A percentile compares a stretch with the other conserved stretches of the same genome.
Evolutionary conservation across 2,113 vertebrate species (phyloP).

Genomic region (Gopherus flavomarginatus): DNA sequence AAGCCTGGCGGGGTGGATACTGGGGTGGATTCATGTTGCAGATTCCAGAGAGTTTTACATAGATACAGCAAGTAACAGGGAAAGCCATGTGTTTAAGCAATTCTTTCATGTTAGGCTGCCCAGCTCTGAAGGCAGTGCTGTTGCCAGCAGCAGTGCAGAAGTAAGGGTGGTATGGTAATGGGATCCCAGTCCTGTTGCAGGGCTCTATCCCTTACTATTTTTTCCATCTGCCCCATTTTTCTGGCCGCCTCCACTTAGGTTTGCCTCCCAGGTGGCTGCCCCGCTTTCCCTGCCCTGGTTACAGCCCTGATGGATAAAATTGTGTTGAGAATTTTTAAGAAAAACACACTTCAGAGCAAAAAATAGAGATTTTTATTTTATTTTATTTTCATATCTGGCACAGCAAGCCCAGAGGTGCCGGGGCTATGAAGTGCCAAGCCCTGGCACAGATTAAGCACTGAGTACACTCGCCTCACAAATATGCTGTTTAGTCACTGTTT

Average conservation of each 20-base stretch:
- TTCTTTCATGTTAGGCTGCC: not conserved
- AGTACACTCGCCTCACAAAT: not conserved
- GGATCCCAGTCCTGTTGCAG: not conserved
- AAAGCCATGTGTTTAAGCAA: not conserved
- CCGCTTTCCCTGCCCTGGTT: not conserved
- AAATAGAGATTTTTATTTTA: not conserved
- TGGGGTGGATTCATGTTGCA: not conserved
- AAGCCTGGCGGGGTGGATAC: not conserved
- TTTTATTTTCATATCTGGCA: not conserved
- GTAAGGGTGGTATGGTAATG: not conserved
- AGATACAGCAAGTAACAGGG: not conserved
- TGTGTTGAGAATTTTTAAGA: not conserved
- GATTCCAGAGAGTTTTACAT: not conserved
- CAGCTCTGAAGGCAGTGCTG: not conserved
- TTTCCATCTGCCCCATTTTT: not conserved
- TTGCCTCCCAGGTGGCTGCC: not conserved
- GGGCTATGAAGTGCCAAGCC: not conserved
- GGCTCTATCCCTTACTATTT: not conserved
- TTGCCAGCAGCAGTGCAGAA: not conserved
- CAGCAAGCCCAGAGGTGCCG: not conserved
- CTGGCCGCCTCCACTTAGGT: not conserved
- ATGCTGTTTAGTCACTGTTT: not conserved
- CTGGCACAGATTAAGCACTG: not conserved
- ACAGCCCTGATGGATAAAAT: not conserved
- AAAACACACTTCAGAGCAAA: not conserved